Conservation (phyloP, 1,140 invertebrate species). For the Bemisia tabaci region DNA sequence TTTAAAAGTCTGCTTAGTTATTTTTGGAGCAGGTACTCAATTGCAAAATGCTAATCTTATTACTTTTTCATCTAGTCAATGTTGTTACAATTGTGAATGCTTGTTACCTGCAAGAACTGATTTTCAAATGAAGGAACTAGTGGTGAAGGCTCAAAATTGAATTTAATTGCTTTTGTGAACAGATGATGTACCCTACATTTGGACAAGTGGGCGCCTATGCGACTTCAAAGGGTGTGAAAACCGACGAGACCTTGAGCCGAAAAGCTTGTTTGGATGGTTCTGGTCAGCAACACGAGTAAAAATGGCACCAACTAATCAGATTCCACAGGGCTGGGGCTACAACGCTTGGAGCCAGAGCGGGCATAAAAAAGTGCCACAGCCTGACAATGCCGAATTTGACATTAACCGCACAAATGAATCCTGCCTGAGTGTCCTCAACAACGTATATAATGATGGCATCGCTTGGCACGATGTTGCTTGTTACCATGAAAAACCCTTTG, state of each 20-base stretch:
- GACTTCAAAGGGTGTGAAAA: slow-evolving; percentile 86
- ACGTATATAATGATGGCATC: slow-evolving; percentile 82
- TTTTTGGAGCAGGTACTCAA: too few relatives aligned
- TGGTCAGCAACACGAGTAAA: slow-evolving; percentile 82
- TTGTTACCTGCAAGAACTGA: too few relatives aligned
- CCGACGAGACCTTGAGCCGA: slow-evolving; percentile 69
- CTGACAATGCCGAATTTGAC: slow-evolving; percentile 82
- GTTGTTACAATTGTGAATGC: too few relatives aligned
- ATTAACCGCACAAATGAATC: slow-evolving; percentile 79
- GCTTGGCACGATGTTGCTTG: slow-evolving; percentile 86
- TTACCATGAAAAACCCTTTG: slow-evolving; percentile 79
- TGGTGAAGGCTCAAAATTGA: too few relatives aligned
- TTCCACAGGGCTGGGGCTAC: slow-evolving; percentile 50
- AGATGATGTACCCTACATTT: slow-evolving; percentile 85
- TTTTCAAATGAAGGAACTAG: too few relatives aligned
- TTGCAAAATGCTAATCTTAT: too few relatives aligned
- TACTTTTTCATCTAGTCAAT: too few relatives aligned
- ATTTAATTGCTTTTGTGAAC: too few relatives aligned
- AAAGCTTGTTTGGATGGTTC: slow-evolving; percentile 77
- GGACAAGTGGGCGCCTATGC: slow-evolving; percentile 78
- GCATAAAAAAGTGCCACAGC: slow-evolving; percentile 73
- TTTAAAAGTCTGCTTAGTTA: too few relatives aligned
- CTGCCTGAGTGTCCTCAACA: slow-evolving; percentile 72
- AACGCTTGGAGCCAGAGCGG: slow-evolving; percentile 79
- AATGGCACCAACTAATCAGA: slow-evolving; percentile 68